Evolutionary conservation across 2,797 vertebrate genomes (phyloP).

Genomic region (Hipposideros larvatus): DNA sequence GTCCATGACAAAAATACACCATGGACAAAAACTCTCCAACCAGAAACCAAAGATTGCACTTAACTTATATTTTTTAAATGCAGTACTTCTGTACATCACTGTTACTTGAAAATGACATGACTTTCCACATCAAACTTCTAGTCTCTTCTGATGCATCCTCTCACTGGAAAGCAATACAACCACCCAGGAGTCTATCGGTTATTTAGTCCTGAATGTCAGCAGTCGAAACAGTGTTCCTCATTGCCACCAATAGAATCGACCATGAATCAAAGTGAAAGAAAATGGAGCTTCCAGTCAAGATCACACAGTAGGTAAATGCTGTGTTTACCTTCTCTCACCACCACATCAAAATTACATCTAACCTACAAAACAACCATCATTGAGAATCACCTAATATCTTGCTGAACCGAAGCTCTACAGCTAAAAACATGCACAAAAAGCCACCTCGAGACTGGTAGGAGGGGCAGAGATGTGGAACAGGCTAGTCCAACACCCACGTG

Average conservation of each 20-base stretch:
- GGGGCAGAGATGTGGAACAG: too few species aligned
- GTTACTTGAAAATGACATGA: neutral
- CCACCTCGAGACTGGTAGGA: too few species aligned
- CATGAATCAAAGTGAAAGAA: neutral
- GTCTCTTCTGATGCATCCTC: neutral
- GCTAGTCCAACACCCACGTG: too few species aligned
- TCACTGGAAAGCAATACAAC: neutral
- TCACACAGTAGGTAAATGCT: too few species aligned
- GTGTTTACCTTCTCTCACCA: too few species aligned
- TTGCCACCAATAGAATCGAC: neutral
- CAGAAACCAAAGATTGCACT: conserved; percentile 13
- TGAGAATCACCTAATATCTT: too few species aligned
- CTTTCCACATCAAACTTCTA: neutral
- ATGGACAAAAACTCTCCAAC: neutral
- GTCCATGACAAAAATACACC: neutral
- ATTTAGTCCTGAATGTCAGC: neutral
- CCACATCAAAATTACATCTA: too few species aligned
- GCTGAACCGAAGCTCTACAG: too few species aligned
- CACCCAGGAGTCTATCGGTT: neutral
- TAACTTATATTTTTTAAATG: neutral
- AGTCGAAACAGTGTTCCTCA: neutral
- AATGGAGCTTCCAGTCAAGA: too few species aligned
- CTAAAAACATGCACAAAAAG: too few species aligned
- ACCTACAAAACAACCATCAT: too few species aligned
- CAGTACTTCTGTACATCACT: neutral